Conservation (phyloP, 2,888 invertebrate species). For the Tachina grossa region DNA sequence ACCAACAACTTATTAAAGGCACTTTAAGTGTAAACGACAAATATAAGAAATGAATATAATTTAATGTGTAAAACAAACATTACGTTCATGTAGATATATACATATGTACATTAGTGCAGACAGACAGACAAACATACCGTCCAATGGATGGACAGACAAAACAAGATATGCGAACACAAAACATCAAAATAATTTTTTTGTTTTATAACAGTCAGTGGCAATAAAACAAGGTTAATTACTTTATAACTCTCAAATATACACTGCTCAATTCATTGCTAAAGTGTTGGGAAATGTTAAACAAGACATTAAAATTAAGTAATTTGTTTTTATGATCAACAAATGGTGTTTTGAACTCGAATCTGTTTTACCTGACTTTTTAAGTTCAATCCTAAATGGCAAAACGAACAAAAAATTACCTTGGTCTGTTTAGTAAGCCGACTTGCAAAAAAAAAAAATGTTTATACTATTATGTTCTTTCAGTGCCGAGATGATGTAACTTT, state of each 20-base stretch:
- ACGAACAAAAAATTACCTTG: conserved; percentile 49
- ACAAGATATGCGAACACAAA: background rate
- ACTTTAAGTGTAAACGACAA: conserved; percentile 24
- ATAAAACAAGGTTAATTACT: conserved; percentile 71
- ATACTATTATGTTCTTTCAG: conserved; percentile 3
- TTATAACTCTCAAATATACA: conserved; percentile 52
- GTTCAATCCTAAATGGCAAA: conserved; percentile 15
- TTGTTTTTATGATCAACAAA: conserved; percentile 39
- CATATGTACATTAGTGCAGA: background rate
- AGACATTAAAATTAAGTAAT: conserved; percentile 62
- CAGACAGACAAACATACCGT: background rate
- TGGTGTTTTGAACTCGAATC: conserved; percentile 18
- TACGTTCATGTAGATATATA: background rate
- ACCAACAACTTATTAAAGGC: conserved; percentile 48
- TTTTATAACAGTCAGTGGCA: conserved; percentile 35
- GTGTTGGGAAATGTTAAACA: conserved; percentile 52
- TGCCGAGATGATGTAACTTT: conserved; percentile 37
- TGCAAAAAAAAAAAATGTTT: conserved; percentile 18
- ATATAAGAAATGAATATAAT: conserved; percentile 21
- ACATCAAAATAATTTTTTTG: conserved; percentile 13
- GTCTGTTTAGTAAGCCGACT: conserved; percentile 46
- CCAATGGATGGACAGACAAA: conserved; percentile 8
- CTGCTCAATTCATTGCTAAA: conserved; percentile 6
- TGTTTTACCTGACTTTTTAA: conserved; percentile 43
- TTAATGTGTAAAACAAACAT: conserved; percentile 10